Evolutionary conservation across 1,140 invertebrate species (phyloP), one percentile per base, ranked within the genome.

Genomic region (Neomicropteryx cornuta): DNA sequence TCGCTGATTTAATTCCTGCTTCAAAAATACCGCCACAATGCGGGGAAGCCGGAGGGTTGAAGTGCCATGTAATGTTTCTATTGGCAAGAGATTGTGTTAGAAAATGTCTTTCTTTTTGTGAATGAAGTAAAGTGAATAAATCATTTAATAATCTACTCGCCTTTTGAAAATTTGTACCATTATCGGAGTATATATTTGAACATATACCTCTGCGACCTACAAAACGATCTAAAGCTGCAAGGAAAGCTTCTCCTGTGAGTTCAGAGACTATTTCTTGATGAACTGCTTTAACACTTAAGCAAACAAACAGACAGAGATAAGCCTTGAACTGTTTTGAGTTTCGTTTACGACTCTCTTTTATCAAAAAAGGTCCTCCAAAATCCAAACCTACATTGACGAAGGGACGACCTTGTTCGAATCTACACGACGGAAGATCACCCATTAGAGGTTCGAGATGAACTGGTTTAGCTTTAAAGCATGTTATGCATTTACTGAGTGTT

Each of bases 1-100:
- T 58, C 1, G 49, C 41, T 5, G 45, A 48, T 33, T 56, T 35
- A 6, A 41, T 27, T 6, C 32, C 33, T 11, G 23, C 24, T 24
- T 41, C 39, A 20, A 14, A 41, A 3, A 53, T 28, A 19, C 60
- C 60, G 20, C 55, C 57, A 17, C 52, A 44, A 33, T 61, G 45
- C 5, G 58, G 52, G 10, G 45, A 44, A 31, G 18, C 11, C 6
- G 61, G 50, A 18, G 55, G 51, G 16, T 38, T 46, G 33, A 43
- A 47, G 6, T 36, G n/a, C 46, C 42, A 47, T 0, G 5, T 19
- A 38, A 45, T 27, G 36, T 35, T n/a, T 20, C 16, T 5, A 5
- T 10, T 13, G 11, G 27, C 36, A 31, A 11, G 33, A 39, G n/a
- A 10, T 29, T 17, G 31, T 13, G 19, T 35, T 18, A 22, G 13